Conservation (phyloP, 2,797 vertebrate species). For the Monodelphis domestica region DNA sequence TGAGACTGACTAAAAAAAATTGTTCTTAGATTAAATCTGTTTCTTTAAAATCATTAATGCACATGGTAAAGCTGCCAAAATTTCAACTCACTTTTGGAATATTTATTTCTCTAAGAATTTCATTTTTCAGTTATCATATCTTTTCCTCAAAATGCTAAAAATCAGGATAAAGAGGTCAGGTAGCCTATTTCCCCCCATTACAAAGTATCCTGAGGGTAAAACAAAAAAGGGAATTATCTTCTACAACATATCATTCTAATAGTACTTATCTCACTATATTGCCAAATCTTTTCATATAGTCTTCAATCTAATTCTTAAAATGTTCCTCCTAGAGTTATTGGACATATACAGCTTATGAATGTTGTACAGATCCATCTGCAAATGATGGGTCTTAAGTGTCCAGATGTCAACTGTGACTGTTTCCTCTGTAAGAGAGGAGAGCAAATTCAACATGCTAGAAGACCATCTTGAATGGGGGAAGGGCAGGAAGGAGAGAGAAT, state of each 20-base stretch:
- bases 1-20: background rate
- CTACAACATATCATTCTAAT: too few relatives aligned
- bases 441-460: too few relatives aligned
- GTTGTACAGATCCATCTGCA: background rate
- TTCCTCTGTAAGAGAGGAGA: too few relatives aligned
- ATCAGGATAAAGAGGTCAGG: background rate
- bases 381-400: background rate
- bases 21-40: background rate
- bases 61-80: background rate
- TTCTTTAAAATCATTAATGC: background rate
- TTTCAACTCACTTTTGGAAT: background rate
- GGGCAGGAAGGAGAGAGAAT: too few relatives aligned
- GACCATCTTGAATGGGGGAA: too few relatives aligned
- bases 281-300: too few relatives aligned
- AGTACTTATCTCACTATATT: too few relatives aligned
- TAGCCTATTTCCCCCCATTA: too few relatives aligned
- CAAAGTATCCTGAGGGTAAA: too few relatives aligned
- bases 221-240: too few relatives aligned
- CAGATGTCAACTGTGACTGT: background rate
- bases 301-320: too few relatives aligned
- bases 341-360: background rate
- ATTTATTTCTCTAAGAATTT: background rate
- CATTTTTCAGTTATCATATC: background rate
- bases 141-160: background rate
- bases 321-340: background rate